A percentile compares a stretch with the other conserved stretches of the same genome.
These are phyloP conservation scores for Dreissena rostriformis DNA, from an alignment of 1,140 invertebrate species.

Conservation along the genomic window DNA sequence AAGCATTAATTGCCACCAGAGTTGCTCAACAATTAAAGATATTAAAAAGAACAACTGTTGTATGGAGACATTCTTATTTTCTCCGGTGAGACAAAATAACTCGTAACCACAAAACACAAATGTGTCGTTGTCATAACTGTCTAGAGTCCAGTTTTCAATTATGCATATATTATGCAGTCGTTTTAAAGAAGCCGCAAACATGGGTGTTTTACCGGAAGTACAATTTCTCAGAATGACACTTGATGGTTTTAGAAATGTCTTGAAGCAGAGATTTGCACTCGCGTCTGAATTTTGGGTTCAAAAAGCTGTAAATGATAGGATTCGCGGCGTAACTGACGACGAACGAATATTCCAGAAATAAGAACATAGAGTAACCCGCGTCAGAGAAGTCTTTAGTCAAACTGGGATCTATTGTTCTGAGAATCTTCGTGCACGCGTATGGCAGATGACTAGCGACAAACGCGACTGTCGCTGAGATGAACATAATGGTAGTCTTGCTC, in stretches of 20 bases:
- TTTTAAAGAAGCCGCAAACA: too few species aligned
- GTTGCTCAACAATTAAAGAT: too few species aligned
- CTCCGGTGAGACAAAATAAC: too few species aligned
- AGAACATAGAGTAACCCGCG: conserved; percentile 11
- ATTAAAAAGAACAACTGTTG: too few species aligned
- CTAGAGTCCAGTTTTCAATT: too few species aligned
- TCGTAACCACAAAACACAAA: too few species aligned
- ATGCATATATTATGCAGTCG: too few species aligned
- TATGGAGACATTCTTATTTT: too few species aligned
- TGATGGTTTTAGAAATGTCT: conserved; percentile 22
- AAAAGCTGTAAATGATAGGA: conserved; percentile 50
- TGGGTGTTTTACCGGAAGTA: conserved; percentile 3
- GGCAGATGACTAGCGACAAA: conserved; percentile 47
- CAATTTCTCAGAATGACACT: conserved; percentile 40
- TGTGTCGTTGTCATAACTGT: too few species aligned
- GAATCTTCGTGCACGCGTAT: conserved; percentile 35
- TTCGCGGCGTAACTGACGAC: conserved; percentile 40
- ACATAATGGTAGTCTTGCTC: conserved; percentile 46
- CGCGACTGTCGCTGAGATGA: conserved; percentile 40
- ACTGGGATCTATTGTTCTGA: conserved; percentile 11
- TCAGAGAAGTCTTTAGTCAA: conserved; percentile 14
- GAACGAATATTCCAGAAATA: conserved; percentile 45
- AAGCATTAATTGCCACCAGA: too few species aligned
- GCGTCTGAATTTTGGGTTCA: conserved; percentile 46
- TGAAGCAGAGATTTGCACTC: conserved; percentile 38